Base-by-base conservation (phyloP, 1,140 invertebrate genomes). In the Batillaria attramentaria region DNA sequence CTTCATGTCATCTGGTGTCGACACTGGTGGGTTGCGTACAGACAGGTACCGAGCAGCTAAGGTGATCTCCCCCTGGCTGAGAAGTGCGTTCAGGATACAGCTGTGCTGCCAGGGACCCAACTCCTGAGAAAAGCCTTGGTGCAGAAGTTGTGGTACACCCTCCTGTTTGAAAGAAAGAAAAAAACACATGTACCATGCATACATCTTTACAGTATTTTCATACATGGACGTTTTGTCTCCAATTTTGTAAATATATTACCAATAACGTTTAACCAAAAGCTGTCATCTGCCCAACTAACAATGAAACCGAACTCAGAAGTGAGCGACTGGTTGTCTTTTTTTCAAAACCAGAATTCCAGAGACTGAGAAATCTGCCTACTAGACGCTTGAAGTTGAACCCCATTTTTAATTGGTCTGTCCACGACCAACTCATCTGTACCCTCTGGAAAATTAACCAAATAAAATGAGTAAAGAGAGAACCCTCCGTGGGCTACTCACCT, bases 101-200 rank as follows among this genome's bases (percentile, higher is more conserved):
- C 87, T 86, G 78, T 94, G 93, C 81, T 94, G 93, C 93, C 93
- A 93, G 2, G 92, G 89, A 72, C 92, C 92, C 33, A 94, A 88
- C 50, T 93, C 92, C 3, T 79, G 78, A 0, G 83, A 85, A n/a
- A 91, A 86, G n/a, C 91, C 77, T 8, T 92, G 91, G 81, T 92
- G 87, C n/a, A 92, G 81, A 28, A 93, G 80, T 42, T 92, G 84
- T 8, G 82, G 80, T 41, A 92, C 79, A n/a, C 91, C 88, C 79
- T 89, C 89, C 89, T 92, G 75, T 33, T n/a, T n/a, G n/a, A n/a
- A n/a, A 83, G 50, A 65, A 70, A 60, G 24, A 31, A 20, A 6
- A n/a, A 77, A 31, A 39, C 16, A 57, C 16, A 8, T 31, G 62
- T 13, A 65, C 13, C 62, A 31, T 65, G 62, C 33, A 28, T 28